A percentile compares a stretch with the other conserved stretches of the same genome.
phyloP scores from a whole-genome alignment of 2,113 vertebrate species.

The Syrrhaptes paradoxus region DNA sequence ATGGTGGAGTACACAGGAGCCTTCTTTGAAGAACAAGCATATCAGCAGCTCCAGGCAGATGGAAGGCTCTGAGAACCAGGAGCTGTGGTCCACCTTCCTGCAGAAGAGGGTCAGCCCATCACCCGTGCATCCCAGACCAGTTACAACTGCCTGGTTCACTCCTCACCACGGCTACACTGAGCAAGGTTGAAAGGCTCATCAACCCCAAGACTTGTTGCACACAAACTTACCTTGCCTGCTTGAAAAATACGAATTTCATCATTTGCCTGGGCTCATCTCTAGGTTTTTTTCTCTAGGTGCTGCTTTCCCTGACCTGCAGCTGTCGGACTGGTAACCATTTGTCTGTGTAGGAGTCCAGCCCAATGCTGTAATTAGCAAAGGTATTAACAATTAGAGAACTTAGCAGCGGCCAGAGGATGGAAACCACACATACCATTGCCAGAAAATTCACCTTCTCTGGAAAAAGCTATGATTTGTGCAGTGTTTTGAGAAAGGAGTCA shows the following conservation, averaged over 20 bases:
- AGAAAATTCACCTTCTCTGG: neutral
- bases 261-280: neutral
- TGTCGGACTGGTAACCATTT: neutral
- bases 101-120: neutral
- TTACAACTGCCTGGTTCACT: neutral
- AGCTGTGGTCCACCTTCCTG: neutral
- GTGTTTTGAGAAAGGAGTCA: neutral
- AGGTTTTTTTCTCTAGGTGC: neutral
- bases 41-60: neutral
- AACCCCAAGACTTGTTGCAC: neutral
- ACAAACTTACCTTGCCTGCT: neutral
- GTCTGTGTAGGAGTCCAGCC: neutral
- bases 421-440: neutral
- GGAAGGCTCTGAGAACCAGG: neutral
- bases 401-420: neutral
- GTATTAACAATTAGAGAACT: neutral
- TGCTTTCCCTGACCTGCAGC: neutral
- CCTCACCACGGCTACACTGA: fast-evolving
- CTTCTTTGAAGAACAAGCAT: neutral
- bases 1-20: neutral
- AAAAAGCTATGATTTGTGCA: neutral
- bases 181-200: neutral
- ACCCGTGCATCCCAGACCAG: neutral
- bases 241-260: neutral
- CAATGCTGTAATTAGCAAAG: neutral